Percentiles rank a stretch among this genome's conserved stretches.
phyloP scores from a whole-genome alignment of 2,888 invertebrate genomes.

The Pomacea canaliculata region DNA sequence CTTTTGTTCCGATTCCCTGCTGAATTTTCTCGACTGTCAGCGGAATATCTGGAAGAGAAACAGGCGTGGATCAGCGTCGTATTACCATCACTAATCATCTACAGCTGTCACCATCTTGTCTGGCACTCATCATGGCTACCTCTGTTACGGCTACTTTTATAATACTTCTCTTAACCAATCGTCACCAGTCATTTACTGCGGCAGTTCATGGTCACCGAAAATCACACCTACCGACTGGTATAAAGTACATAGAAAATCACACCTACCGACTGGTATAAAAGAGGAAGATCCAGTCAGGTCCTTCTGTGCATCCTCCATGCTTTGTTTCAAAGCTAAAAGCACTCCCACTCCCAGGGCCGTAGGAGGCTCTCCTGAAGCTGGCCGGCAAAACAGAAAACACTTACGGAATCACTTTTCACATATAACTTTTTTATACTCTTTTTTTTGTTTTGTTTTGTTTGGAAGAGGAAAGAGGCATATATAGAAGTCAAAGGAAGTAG shows the following conservation, averaged over 20 bases:
- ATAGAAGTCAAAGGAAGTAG: too few relatives aligned
- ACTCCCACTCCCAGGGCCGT: constrained; percentile 31
- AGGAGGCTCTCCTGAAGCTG: constrained; percentile 36
- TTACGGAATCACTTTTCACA: too few relatives aligned
- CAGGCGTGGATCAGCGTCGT: too few relatives aligned
- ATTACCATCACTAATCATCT: too few relatives aligned
- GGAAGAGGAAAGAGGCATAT: too few relatives aligned
- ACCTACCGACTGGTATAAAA: constrained; percentile 29
- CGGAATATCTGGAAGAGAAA: constrained; percentile 30
- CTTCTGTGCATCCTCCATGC: constrained; percentile 24
- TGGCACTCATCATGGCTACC: too few relatives aligned
- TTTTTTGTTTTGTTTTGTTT: too few relatives aligned
- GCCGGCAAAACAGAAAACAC: neutral
- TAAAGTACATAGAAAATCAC: too few relatives aligned
- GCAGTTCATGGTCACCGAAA: neutral
- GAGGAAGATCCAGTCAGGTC: constrained; percentile 27
- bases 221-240: constrained; percentile 29
- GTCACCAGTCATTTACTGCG: neutral
- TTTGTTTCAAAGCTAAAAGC: constrained; percentile 29
- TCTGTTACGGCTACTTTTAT: neutral
- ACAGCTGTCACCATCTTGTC: neutral
- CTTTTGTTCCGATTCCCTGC: constrained; percentile 30
- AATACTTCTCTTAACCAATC: neutral
- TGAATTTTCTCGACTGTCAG: constrained; percentile 36
- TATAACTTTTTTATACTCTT: too few relatives aligned